Conservation (phyloP, 2,797 vertebrate species). For the Phrynocephalus vlangalii region DNA sequence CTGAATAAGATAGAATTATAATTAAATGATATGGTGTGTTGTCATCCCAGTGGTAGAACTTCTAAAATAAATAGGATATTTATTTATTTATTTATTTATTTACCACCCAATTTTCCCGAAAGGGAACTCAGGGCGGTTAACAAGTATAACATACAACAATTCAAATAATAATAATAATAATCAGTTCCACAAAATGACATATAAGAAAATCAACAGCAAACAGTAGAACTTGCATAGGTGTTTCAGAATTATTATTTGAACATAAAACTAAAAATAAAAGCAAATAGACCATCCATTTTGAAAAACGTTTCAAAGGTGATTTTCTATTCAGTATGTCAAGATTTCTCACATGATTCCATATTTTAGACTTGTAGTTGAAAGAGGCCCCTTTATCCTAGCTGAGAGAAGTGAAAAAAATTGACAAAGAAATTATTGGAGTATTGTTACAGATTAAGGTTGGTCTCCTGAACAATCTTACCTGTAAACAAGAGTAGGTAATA, state of each 20-base stretch:
- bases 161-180: too few species aligned
- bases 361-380: background rate
- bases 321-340: slow-evolving; percentile 21
- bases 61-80: background rate
- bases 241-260: slow-evolving; percentile 8
- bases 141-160: too few species aligned
- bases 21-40: slow-evolving; percentile 23
- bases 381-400: background rate
- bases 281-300: background rate
- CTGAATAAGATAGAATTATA: slow-evolving; percentile 48
- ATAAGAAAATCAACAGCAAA: too few species aligned
- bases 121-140: too few species aligned
- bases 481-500: too few species aligned
- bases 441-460: background rate
- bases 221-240: background rate
- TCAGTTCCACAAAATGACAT: too few species aligned
- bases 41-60: background rate
- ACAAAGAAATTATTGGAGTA: background rate
- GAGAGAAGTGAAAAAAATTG: background rate
- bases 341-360: slow-evolving; percentile 28
- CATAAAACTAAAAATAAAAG: slow-evolving; percentile 5
- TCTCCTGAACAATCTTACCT: too few species aligned
- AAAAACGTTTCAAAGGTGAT: background rate
- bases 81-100: too few species aligned
- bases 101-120: too few species aligned